Base-by-base conservation (phyloP, 2,113 vertebrate species). In the Calyptommatus sinebrachiatus region DNA sequence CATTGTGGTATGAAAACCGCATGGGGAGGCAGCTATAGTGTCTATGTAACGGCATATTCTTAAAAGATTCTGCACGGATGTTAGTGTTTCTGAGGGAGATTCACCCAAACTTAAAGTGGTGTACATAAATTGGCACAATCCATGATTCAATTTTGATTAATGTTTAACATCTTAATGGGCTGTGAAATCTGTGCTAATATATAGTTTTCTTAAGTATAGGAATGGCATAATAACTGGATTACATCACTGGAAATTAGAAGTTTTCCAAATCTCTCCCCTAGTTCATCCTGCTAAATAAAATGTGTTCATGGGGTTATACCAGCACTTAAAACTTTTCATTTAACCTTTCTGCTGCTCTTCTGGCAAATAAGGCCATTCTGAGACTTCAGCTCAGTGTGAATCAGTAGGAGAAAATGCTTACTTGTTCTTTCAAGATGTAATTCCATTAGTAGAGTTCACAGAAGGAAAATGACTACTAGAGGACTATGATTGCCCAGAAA, bases 341-440 rank as follows among this genome's bases (percentile, higher is more conserved):
- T 83, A 87, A 84, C 9, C 18, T 79, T 72, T 69, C 50, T 79
- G 3, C 2, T 76, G 66, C 83, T 84, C 69, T 85, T 87, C 35
- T 80, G 79, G 71, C 10, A 60, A n/a, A 83, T 80, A 48, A 28
- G 5, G 6, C 77, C 0, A 66, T 81, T 87, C 84, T 35, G 85
- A 86, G 21, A 83, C 8, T 21, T 80, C 65, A 0, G 4, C 69
- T 85, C 45, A 60, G 84, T 84, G 83, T 84, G 21, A 22, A 80
- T 77, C n/a, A 75, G 12, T 68, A 53, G n/a, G 80, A 88, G 57
- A 82, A 89, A 89, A 85, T 79, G 45, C 8, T 81, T 81, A 63
- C 66, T 77, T 41, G 2, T 78, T 79, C 28, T 90, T 73, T 48
- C 77, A 73, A 77, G 71, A 81, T 73, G 48, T 74, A 71, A 77